These are phyloP conservation scores for Monopterus albus DNA, from an alignment of 2,113 vertebrate genomes.

Conservation along the genomic window DNA sequence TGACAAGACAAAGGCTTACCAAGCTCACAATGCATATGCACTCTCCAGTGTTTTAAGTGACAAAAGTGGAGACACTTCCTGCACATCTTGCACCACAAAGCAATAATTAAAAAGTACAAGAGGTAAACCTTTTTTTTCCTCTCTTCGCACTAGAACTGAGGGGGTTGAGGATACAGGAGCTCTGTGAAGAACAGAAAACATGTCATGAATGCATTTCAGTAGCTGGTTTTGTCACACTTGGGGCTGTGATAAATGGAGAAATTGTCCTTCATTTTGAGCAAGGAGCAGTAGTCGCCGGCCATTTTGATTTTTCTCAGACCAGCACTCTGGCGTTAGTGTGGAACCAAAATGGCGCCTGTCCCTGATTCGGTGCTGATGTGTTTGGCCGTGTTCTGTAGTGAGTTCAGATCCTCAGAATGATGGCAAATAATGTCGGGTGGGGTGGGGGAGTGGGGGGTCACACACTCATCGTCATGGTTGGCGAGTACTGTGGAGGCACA, in stretches of 20 bases:
- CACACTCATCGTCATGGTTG: conserved; percentile 99
- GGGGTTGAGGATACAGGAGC: conserved; percentile 15
- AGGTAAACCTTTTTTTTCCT: conserved; percentile 74
- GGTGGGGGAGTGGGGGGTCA: conserved; percentile 86
- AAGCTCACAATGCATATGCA: conserved; percentile 87
- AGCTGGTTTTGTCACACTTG: conserved; percentile 88
- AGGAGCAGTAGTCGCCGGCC: conserved; percentile 90
- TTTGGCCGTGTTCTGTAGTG: conserved; percentile 93
- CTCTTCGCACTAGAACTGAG: conserved; percentile 47
- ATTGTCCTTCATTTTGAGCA: conserved; percentile 94
- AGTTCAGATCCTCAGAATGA: conserved; percentile 91
- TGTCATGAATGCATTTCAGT: conserved; percentile 88
- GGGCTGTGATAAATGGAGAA: conserved; percentile 78
- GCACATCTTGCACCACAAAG: conserved; percentile 84
- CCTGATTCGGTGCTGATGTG: conserved; percentile 84
- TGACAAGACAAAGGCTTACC: conserved; percentile 67
- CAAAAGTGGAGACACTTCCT: conserved; percentile 86
- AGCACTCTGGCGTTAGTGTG: conserved; percentile 66
- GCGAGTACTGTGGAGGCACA: conserved; percentile 91
- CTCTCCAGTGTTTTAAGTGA: conserved; percentile 92
- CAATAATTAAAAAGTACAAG: conserved; percentile 77
- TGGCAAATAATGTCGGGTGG: conserved; percentile 85
- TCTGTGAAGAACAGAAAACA: conserved; percentile 66
- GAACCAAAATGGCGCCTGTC: conserved; percentile 77
- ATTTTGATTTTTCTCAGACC: conserved; percentile 60